A percentile compares a stretch with the other conserved stretches of the same genome.
phyloP scores from a whole-genome alignment of 2,113 vertebrate genomes.

The Takifugu flavidus region DNA sequence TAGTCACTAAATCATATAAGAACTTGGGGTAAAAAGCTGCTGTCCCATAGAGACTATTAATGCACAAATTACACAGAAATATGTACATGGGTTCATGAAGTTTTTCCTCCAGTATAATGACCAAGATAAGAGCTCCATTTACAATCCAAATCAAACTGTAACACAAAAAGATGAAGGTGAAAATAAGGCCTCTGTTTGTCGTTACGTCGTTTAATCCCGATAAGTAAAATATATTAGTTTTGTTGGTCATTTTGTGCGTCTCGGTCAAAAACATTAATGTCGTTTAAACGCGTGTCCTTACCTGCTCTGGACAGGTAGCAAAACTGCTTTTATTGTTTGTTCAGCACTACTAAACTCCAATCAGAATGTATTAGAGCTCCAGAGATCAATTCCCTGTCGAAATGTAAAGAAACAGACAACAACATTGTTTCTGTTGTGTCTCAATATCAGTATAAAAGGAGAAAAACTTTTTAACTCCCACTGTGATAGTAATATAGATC shows the following conservation, averaged over 20 bases:
- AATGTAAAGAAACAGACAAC: no score
- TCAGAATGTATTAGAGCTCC: background rate
- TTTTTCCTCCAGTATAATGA: slow-evolving; percentile 3
- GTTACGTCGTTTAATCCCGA: no score
- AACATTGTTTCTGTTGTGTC: no score
- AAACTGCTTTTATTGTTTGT: background rate
- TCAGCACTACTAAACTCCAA: background rate
- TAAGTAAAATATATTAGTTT: no score
- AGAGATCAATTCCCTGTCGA: background rate
- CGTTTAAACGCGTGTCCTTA: no score
- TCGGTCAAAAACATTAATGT: no score
- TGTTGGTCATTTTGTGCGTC: no score
- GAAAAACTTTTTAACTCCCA: no score
- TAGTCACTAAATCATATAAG: slow-evolving; percentile 1
- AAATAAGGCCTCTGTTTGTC: background rate
- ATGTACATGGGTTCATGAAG: slow-evolving; percentile 27
- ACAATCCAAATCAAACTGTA: no score
- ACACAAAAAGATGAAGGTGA: background rate
- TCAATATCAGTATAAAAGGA: no score
- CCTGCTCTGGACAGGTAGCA: no score
- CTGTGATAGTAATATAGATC: no score
- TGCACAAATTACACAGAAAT: slow-evolving; percentile 9
- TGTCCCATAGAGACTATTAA: slow-evolving; percentile 18
- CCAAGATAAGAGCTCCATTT: background rate
- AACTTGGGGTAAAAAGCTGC: slow-evolving; percentile 22